Evolutionary conservation across 2,888 invertebrate genomes (phyloP).

Genomic region (Cephus nigrinus): DNA sequence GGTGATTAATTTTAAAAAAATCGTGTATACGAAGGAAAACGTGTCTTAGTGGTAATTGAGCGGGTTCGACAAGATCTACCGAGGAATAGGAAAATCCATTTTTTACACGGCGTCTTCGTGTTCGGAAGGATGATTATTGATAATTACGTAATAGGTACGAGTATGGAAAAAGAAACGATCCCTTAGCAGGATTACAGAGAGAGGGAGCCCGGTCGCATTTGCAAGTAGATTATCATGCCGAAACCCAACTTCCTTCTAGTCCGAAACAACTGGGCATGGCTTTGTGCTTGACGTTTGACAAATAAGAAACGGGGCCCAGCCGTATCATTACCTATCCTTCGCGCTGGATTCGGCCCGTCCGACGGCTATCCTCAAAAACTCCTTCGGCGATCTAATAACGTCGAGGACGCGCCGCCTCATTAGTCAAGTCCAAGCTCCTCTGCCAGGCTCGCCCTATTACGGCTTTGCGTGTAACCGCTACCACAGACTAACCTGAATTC

Average conservation of each 20-base stretch:
- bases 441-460: constrained; percentile 48
- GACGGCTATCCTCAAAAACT: constrained; percentile 60
- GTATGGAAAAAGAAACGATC: constrained; percentile 7
- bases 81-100: not conserved
- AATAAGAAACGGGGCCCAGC: constrained; percentile 65
- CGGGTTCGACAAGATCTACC: not conserved
- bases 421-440: constrained; percentile 60
- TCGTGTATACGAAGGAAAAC: not conserved
- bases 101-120: constrained; percentile 11
- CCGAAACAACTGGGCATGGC: constrained; percentile 53
- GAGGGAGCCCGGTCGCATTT: constrained; percentile 35
- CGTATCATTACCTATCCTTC: constrained; percentile 66
- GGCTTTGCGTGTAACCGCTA: constrained; percentile 38
- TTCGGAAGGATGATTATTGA: constrained; percentile 35
- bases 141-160: constrained; percentile 41
- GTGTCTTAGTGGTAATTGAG: not conserved
- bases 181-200: constrained; percentile 5
- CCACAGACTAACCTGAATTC: not conserved
- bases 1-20: constrained; percentile 5
- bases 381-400: constrained; percentile 66
- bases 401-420: constrained; percentile 65
- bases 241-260: constrained; percentile 46
- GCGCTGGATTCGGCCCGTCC: constrained; percentile 51
- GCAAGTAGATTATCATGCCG: constrained; percentile 54
- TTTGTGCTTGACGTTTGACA: constrained; percentile 65